Evolutionary conservation across 2,888 invertebrate species (phyloP).

Genomic region (Hanleya hanleyi): DNA sequence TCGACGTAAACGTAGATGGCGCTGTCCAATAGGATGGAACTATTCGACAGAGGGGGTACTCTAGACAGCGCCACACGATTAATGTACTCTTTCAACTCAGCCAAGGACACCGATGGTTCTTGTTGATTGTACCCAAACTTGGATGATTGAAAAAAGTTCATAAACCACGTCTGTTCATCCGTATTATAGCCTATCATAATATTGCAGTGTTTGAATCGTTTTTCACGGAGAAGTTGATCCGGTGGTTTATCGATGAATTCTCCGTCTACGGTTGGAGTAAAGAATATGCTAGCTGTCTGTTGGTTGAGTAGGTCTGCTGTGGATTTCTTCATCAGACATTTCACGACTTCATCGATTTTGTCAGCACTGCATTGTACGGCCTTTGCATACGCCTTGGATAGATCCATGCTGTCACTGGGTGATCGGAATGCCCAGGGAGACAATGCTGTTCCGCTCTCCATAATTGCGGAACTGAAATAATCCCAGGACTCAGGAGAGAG

Average conservation of each 20-base stretch:
- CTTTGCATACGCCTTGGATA: conserved; percentile 80
- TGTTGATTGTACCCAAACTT: conserved; percentile 26
- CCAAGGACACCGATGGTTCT: background rate
- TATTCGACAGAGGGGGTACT: background rate
- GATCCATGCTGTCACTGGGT: conserved; percentile 65
- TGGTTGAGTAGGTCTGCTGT: conserved; percentile 30
- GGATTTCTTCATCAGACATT: conserved; percentile 44
- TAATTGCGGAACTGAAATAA: conserved; percentile 55
- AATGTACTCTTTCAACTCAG: background rate
- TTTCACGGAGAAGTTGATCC: conserved; percentile 86
- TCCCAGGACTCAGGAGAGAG: conserved; percentile 50
- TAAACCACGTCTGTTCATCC: conserved; percentile 96
- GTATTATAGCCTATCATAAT: conserved; percentile 94
- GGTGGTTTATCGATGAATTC: conserved; percentile 91
- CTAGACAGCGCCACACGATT: background rate
- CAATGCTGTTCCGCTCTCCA: conserved; percentile 55
- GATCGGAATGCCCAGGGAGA: conserved; percentile 47
- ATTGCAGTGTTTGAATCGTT: conserved; percentile 89
- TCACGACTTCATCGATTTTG: conserved; percentile 28
- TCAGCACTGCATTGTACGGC: conserved; percentile 39
- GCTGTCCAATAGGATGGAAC: background rate
- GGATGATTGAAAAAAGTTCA: conserved; percentile 92
- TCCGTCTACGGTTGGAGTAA: conserved; percentile 93
- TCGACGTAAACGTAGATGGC: conserved; percentile 15
- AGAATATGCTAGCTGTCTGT: conserved; percentile 77